phyloP scores from a whole-genome alignment of 2,888 invertebrate species.

The Dryadula phaetusa region DNA sequence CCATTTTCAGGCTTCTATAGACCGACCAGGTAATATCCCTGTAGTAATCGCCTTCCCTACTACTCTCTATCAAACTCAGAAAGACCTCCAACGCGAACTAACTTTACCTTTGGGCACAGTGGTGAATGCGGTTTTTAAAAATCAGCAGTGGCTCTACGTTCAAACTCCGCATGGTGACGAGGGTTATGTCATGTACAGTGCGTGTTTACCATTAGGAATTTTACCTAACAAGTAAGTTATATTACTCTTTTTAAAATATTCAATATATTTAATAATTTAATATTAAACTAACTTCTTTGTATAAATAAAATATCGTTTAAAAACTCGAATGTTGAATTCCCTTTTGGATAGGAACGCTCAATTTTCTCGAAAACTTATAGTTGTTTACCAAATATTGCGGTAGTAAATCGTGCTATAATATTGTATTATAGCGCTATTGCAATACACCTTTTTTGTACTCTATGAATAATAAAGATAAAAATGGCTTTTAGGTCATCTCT shows the following conservation, averaged over 20 bases:
- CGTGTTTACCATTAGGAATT: conserved; percentile 91
- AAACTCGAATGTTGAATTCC: too few relatives aligned
- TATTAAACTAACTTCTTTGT: too few relatives aligned
- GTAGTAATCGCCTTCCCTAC: conserved; percentile 91
- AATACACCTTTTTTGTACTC: background rate
- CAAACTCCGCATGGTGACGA: conserved; percentile 94
- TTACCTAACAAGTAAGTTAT: conserved; percentile 79
- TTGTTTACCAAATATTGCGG: too few relatives aligned
- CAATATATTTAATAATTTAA: too few relatives aligned
- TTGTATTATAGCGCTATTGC: too few relatives aligned
- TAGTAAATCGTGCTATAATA: too few relatives aligned
- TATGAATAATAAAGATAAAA: background rate
- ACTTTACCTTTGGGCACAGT: conserved; percentile 91
- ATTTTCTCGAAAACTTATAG: too few relatives aligned
- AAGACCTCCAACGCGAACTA: conserved; percentile 87
- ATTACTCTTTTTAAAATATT: background rate
- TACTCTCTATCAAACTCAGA: conserved; percentile 89
- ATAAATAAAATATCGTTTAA: too few relatives aligned
- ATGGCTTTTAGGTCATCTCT: conserved; percentile 67
- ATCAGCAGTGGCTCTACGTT: conserved; percentile 92
- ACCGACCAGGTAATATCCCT: conserved; percentile 93
- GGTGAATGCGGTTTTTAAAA: conserved; percentile 94
- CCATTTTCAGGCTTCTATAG: conserved; percentile 87
- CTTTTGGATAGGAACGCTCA: too few relatives aligned
- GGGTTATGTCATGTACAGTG: conserved; percentile 91